Percentiles rank a stretch among this genome's conserved stretches.
Evolutionary conservation across 1,140 invertebrate species (phyloP).

Genomic region (Ceratosolen fusciceps): DNA sequence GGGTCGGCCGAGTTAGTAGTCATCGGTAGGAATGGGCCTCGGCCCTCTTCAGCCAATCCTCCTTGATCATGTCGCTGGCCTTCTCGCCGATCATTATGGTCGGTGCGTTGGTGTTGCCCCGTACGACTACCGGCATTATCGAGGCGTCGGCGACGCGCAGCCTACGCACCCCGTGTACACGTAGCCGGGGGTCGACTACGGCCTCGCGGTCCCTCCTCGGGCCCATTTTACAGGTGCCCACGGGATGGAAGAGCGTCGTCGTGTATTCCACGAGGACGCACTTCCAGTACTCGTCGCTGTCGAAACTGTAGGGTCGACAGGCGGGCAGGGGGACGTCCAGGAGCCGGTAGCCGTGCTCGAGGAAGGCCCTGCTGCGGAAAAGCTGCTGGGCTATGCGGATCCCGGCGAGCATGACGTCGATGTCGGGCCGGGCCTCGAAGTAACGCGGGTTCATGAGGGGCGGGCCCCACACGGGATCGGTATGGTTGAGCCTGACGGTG

Average conservation of each 20-base stretch:
- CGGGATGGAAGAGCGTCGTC: slow-evolving; percentile 79
- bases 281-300: slow-evolving; percentile 76
- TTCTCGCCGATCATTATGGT: slow-evolving; percentile 86
- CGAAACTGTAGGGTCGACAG: slow-evolving; percentile 64
- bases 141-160: slow-evolving; percentile 85
- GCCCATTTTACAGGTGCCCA: slow-evolving; percentile 86
- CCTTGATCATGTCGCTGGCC: slow-evolving; percentile 74
- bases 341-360: slow-evolving; percentile 53
- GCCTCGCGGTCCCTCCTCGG: slow-evolving; percentile 74
- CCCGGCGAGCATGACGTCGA: slow-evolving; percentile 66
- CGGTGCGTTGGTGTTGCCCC: slow-evolving; percentile 84
- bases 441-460: slow-evolving; percentile 77
- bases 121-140: slow-evolving; percentile 82
- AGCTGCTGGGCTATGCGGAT: slow-evolving; percentile 61
- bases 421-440: slow-evolving; percentile 68
- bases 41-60: slow-evolving; percentile 49
- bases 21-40: no score
- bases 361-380: slow-evolving; percentile 54
- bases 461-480: slow-evolving; percentile 73
- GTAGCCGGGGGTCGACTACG: slow-evolving; percentile 78
- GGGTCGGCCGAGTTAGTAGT: no score
- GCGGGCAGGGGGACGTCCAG: slow-evolving; percentile 55
- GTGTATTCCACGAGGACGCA: slow-evolving; percentile 77
- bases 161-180: slow-evolving; percentile 78
- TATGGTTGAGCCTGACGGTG: slow-evolving; percentile 68